Conservation (phyloP, 2,113 vertebrate genomes). For the Lycocorax pyrrhopterus region DNA sequence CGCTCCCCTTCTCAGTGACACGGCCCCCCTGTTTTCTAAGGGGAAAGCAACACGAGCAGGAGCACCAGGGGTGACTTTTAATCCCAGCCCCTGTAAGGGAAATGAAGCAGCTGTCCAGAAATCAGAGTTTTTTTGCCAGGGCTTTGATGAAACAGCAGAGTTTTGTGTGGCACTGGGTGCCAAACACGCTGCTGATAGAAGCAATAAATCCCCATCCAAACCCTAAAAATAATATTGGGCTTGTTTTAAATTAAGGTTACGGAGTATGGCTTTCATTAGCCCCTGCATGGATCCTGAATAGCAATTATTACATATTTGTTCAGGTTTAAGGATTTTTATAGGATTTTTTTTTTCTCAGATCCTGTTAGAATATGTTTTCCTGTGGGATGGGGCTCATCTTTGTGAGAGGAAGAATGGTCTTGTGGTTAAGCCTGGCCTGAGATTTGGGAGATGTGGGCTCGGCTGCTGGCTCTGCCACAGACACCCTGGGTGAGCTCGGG, state of each 20-base stretch:
- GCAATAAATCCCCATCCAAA: slow-evolving; percentile 51
- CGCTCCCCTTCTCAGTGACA: background rate
- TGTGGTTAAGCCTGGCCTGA: slow-evolving; percentile 55
- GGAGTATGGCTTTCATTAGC: slow-evolving; percentile 45
- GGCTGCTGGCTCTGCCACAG: slow-evolving; percentile 31
- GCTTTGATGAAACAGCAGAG: slow-evolving; percentile 29
- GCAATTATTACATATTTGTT: slow-evolving; percentile 59
- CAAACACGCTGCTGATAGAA: slow-evolving; percentile 58
- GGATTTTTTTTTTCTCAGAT: background rate
- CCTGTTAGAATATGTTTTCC: slow-evolving; percentile 36
- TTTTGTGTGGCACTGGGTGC: slow-evolving; percentile 6
- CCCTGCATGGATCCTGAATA: slow-evolving; percentile 52
- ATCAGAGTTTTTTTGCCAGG: background rate
- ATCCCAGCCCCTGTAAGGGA: slow-evolving; percentile 10
- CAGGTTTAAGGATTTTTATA: slow-evolving; percentile 68
- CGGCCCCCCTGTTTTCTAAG: background rate
- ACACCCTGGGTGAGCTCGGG: slow-evolving; percentile 35
- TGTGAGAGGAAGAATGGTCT: slow-evolving; percentile 55
- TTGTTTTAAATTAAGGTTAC: slow-evolving; percentile 56
- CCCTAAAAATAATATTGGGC: slow-evolving; percentile 61
- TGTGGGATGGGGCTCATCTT: slow-evolving; percentile 51
- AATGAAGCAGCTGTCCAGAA: slow-evolving; percentile 53
- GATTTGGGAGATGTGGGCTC: slow-evolving; percentile 16
- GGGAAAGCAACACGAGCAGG: background rate
- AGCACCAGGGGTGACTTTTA: background rate